Base-by-base conservation (phyloP, 2,797 vertebrate species). In the Pantherophis alleghaniensis region DNA sequence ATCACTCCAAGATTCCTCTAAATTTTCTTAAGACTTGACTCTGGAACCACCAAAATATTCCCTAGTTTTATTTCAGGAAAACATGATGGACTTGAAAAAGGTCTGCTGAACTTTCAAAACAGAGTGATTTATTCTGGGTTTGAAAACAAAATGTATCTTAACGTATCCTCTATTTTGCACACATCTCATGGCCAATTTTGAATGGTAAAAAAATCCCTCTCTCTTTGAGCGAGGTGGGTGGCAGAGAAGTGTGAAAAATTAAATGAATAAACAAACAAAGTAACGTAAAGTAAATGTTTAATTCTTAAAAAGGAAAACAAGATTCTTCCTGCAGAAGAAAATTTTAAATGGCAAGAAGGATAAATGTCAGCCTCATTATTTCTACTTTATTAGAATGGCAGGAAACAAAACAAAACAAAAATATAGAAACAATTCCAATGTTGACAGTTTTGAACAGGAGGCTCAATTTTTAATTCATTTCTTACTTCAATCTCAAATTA, bases 401-500 rank as follows among this genome's bases (percentile, higher is more conserved):
- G 0, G 24, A 88, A 28, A 5, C 69, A 56, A 55, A 90, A 22
- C 14, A 57, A 59, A 59, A 42, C 7, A 26, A 57, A 51, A 55
- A 86, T 26, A 24, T 9, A 86, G 10, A 24, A 22, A 24, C 42
- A 69, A 18, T 16, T n/a, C 22, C n/a, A 16, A 16, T 10, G 18
- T 9, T 1, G 2, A n/a, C 26, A 12, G 26, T 53, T 14, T 26
- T 87, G 7, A 88, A n/a, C 20, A 5, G 11, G 24, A 59, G 53
- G 42, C n/a, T 24, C 10, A 28, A 47, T 47, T 42, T 86, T 88
- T n/a, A 13, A 32, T 22, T 42, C 11, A n/a, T 9, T 83, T 10
- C 53, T 74, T 94, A 99, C 99, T 98, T 97, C 69, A 99, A 97
- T 86, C 97, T 97, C 7, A 98, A 95, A 63, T 98, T 98, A 88